phyloP scores from a whole-genome alignment of 53 echinoderm and acorn worm species.

The Actinopyga echinites region DNA sequence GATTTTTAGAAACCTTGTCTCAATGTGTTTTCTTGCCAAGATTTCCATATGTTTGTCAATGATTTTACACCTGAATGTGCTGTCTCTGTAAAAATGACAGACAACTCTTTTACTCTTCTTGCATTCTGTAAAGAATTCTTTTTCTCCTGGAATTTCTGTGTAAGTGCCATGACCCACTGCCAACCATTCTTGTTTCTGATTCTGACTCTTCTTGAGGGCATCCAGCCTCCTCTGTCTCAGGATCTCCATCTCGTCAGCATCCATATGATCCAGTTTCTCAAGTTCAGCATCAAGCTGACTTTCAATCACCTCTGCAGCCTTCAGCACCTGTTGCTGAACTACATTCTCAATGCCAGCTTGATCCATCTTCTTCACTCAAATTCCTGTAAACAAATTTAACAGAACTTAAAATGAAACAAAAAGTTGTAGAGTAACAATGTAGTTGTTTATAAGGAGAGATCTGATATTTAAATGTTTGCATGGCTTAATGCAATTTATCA shows the following conservation, averaged over 20 bases:
- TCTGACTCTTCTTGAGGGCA: constrained; percentile 74
- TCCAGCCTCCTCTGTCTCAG: constrained; percentile 72
- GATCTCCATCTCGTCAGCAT: constrained; percentile 83
- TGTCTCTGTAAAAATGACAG: constrained; percentile 92
- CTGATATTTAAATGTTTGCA: no score
- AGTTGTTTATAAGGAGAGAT: neutral
- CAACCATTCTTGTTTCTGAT: constrained; percentile 75
- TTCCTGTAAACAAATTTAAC: neutral
- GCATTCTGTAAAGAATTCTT: constrained; percentile 92
- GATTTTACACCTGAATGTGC: constrained; percentile 87
- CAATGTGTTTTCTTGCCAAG: constrained; percentile 83
- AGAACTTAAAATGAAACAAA: neutral
- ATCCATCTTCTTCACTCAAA: neutral
- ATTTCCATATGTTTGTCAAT: constrained; percentile 81
- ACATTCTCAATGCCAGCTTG: constrained; percentile 66
- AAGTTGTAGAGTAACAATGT: neutral
- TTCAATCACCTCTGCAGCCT: constrained; percentile 87
- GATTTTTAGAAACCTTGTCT: constrained; percentile 95
- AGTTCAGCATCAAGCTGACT: constrained; percentile 91
- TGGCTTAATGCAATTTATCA: no score
- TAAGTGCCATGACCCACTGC: constrained; percentile 83
- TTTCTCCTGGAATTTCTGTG: constrained; percentile 87
- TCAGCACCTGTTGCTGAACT: constrained; percentile 75
- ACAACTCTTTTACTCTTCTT: constrained; percentile 93
- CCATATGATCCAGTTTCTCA: constrained; percentile 79